Conservation (phyloP, 1,140 invertebrate species). For the Drosophila busckii region DNA sequence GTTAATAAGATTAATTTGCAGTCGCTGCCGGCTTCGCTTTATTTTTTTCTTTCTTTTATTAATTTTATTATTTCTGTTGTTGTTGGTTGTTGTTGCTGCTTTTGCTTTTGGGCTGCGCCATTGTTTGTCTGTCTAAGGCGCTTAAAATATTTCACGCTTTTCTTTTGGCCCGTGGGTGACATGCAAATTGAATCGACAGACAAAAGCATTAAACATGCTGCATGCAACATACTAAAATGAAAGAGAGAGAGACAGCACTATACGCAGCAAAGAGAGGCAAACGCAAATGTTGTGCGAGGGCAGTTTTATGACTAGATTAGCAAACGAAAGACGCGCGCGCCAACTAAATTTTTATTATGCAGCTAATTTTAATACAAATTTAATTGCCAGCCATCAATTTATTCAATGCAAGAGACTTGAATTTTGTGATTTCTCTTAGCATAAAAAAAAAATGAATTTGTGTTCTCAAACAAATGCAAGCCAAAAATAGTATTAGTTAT, state of each 20-base stretch:
- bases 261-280: too few species aligned
- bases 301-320: too few species aligned
- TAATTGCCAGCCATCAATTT: too few species aligned
- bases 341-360: too few species aligned
- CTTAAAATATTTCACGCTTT: slow-evolving; percentile 49
- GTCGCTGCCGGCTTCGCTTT: slow-evolving; percentile 23
- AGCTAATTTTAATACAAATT: too few species aligned
- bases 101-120: slow-evolving; percentile 10
- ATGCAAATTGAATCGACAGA: slow-evolving; percentile 52
- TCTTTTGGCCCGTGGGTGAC: slow-evolving; percentile 40
- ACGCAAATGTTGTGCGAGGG: slow-evolving; percentile 8
- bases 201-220: slow-evolving; percentile 41
- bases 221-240: slow-evolving; percentile 11
- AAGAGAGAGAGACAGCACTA: too few species aligned
- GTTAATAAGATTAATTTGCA: slow-evolving; percentile 53
- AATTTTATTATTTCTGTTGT: slow-evolving; percentile 28
- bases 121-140: slow-evolving; percentile 31
- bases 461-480: too few species aligned
- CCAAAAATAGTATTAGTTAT: too few species aligned
- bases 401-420: too few species aligned
- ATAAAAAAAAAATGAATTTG: too few species aligned
- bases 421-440: too few species aligned
- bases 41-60: neutral
- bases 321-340: too few species aligned
- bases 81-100: slow-evolving; percentile 37